Base-by-base conservation (phyloP, 2,113 vertebrate species). In the Acanthisitta chloris region DNA sequence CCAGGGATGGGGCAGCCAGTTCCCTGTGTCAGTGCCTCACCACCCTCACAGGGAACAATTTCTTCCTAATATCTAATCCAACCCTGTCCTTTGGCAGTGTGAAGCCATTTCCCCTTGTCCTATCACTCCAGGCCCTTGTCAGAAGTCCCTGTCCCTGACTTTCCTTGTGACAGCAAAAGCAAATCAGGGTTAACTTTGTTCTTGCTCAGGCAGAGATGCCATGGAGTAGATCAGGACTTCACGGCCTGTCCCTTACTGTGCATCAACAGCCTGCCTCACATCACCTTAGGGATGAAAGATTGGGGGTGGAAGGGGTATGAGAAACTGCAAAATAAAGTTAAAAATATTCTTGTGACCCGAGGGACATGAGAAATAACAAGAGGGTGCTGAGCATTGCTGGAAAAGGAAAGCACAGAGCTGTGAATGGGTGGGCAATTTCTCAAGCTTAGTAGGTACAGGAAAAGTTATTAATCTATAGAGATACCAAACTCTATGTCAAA, bases 321-420 rank as follows among this genome's bases (percentile, higher is more conserved):
- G n/a, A 73, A 92, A 46, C 36, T 38, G 52, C 12, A 40, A 64
- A 48, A 58, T n/a, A 10, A 64, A 67, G 36, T 28, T 0, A 2
- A 49, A 40, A 34, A 76, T 7, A 9, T 28, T 67, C 18, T 34
- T 19, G 48, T 80, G 71, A 34, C 25, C 9, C 0, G 0, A 72
- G 46, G 24, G 36, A n/a, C 16, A 10, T 5, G 31, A 69, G 45
- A 78, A 86, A 36, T 17, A 90, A 40, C 19, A 71, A 38, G 12
- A 4, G 12, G 12, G 6, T 36, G 66, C 29, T 58, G 57, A 34
- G 20, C 34, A 33, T 7, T 36, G 6, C 17, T 10, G 21, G 40
- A 34, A 49, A 42, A 48, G 43, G 10, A 12, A 38, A 54, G 33
- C 40, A 29, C 1, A 3, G 49, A 34, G 46, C 13, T 59, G 45